Conservation (phyloP, 2,797 vertebrate species). For the Lophotriccus pileatus region DNA sequence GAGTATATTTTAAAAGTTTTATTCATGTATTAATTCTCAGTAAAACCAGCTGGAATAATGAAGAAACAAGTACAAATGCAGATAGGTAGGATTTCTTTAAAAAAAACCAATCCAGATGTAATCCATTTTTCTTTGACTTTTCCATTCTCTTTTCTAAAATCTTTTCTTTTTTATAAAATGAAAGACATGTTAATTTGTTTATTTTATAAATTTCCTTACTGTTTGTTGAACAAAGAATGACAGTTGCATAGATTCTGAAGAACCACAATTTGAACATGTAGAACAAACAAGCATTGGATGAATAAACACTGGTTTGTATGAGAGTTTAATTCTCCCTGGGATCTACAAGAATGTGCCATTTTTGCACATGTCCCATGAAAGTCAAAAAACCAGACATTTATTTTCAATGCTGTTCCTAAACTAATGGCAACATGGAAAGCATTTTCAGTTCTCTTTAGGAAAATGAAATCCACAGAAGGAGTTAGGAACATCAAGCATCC, state of each 20-base stretch:
- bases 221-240: neutral
- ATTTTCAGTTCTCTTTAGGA: neutral
- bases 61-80: neutral
- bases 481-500: neutral
- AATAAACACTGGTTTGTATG: neutral
- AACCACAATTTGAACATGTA: neutral
- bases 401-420: neutral
- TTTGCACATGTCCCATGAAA: neutral
- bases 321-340: neutral
- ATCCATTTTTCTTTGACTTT: neutral
- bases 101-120: neutral
- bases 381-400: neutral
- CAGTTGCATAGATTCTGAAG: neutral
- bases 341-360: neutral
- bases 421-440: neutral
- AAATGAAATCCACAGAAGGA: neutral
- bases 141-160: neutral
- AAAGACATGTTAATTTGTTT: neutral
- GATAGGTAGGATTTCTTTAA: neutral
- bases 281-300: neutral
- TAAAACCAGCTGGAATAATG: neutral
- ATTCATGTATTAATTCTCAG: neutral
- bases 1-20: neutral
- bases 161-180: neutral
- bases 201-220: neutral